Percentiles rank a stretch among this genome's conserved stretches.
phyloP scores from a whole-genome alignment of 2,113 vertebrate genomes.

The Strigops habroptila region DNA sequence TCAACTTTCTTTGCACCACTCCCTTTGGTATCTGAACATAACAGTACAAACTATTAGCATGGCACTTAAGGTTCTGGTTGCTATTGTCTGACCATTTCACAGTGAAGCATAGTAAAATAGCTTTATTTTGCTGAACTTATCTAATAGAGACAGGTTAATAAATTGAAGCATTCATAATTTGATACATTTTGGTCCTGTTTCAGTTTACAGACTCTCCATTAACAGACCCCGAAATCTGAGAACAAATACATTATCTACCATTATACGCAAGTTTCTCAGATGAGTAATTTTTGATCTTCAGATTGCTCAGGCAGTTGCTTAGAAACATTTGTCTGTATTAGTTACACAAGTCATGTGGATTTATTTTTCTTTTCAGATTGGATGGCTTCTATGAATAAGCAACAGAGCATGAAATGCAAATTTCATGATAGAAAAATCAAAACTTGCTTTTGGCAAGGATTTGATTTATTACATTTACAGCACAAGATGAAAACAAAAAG shows the following conservation, averaged over 20 bases:
- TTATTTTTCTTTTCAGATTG: constrained; percentile 44
- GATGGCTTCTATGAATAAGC: constrained; percentile 25
- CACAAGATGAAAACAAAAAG: constrained; percentile 63
- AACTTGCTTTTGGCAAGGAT: constrained; percentile 49
- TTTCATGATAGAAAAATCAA: constrained; percentile 60
- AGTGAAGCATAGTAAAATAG: background rate
- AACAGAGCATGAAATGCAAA: constrained; percentile 58
- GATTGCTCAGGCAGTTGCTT: constrained; percentile 60
- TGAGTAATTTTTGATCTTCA: constrained; percentile 62
- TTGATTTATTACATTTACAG: constrained; percentile 65
- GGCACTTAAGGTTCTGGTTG: background rate
- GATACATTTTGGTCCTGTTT: background rate
- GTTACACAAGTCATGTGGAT: constrained; percentile 44
- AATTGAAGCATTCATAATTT: constrained; percentile 6
- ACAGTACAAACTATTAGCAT: background rate
- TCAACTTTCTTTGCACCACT: background rate
- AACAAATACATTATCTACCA: constrained; percentile 45
- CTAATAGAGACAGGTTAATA: background rate
- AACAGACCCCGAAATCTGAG: constrained; percentile 51
- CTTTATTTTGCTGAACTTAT: background rate
- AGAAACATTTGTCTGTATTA: constrained; percentile 64
- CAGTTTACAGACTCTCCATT: constrained; percentile 37
- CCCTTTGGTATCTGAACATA: background rate
- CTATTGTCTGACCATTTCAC: background rate
- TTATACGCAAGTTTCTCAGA: constrained; percentile 49